A percentile compares a stretch with the other conserved stretches of the same genome.
Evolutionary conservation across 2,888 invertebrate species (phyloP).

Genomic region (Ophion obscuratus): DNA sequence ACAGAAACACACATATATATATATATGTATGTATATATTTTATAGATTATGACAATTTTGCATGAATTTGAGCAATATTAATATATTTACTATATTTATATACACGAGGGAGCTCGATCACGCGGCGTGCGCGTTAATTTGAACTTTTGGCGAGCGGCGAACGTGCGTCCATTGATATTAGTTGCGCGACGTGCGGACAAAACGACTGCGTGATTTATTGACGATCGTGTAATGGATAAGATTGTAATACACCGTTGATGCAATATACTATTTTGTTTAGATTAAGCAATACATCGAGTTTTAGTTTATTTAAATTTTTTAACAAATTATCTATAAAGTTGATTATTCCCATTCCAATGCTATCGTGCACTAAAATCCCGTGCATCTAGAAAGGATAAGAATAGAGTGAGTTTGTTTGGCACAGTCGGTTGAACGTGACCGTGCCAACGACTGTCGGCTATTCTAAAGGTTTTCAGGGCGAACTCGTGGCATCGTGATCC

Average conservation of each 20-base stretch:
- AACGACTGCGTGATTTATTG: slow-evolving; percentile 64
- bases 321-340: not conserved
- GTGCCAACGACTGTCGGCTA: not conserved
- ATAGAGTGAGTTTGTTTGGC: not conserved
- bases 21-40: slow-evolving; percentile 78
- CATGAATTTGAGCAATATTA: slow-evolving; percentile 82
- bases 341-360: not conserved
- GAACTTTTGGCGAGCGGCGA: slow-evolving; percentile 36
- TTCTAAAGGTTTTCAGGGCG: too few species aligned
- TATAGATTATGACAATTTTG: slow-evolving; percentile 79
- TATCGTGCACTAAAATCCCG: not conserved
- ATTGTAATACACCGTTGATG: slow-evolving; percentile 79
- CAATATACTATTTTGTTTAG: slow-evolving; percentile 81
- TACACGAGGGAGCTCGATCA: slow-evolving; percentile 40
- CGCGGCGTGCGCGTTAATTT: slow-evolving; percentile 38
- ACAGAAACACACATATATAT: slow-evolving; percentile 73
- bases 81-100: slow-evolving; percentile 71
- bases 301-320: slow-evolving; percentile 63
- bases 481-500: not conserved
- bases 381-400: not conserved
- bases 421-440: not conserved
- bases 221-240: slow-evolving; percentile 73
- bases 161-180: slow-evolving; percentile 34
- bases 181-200: slow-evolving; percentile 16
- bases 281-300: slow-evolving; percentile 74